Evolutionary conservation across 2,113 vertebrate genomes (phyloP).

Genomic region (Ifrita kowaldi): DNA sequence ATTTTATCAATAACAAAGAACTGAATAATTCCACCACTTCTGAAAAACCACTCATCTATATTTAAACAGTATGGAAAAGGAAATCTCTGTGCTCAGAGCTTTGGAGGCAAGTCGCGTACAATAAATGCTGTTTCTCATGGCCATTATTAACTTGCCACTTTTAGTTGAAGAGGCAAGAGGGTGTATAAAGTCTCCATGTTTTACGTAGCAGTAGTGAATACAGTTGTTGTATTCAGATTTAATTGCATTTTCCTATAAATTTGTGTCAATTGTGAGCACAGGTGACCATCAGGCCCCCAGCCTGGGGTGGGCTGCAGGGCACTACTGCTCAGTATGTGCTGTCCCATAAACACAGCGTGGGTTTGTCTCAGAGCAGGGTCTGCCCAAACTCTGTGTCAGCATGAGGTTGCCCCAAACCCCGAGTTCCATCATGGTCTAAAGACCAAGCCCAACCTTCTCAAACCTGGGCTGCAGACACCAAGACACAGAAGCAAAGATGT

Average conservation of each 20-base stretch:
- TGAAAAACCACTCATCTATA: constrained; percentile 62
- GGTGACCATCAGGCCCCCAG: fast-evolving
- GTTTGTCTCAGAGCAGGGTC: neutral
- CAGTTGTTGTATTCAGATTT: neutral
- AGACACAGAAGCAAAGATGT: neutral
- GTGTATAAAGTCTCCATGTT: neutral
- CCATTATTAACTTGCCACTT: neutral
- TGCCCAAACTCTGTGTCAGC: neutral
- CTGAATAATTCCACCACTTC: constrained; percentile 58
- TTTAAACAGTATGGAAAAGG: constrained; percentile 48
- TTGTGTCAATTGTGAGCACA: neutral
- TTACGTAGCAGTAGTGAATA: neutral
- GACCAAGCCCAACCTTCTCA: neutral
- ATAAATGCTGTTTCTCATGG: neutral
- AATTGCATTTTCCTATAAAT: neutral
- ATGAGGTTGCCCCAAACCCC: fast-evolving
- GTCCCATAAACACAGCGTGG: fast-evolving
- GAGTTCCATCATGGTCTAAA: neutral
- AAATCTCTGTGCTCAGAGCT: neutral
- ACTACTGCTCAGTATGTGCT: fast-evolving
- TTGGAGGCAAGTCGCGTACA: neutral
- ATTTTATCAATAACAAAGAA: constrained; percentile 63
- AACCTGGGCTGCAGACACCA: neutral
- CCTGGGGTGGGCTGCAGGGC: too few species aligned
- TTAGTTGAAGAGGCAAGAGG: neutral